phyloP scores from a whole-genome alignment of 2,797 vertebrate genomes.

The Enteromius radiatus region DNA sequence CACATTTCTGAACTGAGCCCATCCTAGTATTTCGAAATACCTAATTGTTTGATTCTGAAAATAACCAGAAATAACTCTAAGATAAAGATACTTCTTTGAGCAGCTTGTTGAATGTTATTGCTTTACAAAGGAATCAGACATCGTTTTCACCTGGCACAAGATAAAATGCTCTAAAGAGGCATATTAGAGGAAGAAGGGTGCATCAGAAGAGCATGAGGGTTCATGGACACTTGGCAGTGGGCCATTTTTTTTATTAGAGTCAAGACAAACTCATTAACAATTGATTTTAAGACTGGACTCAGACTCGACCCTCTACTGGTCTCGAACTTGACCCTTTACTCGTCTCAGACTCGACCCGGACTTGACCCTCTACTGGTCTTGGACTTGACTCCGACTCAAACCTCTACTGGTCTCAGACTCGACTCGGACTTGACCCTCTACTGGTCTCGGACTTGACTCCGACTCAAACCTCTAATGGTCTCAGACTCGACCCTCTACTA shows the following conservation, averaged over 20 bases:
- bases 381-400: no score
- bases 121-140: not conserved
- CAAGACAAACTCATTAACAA: not conserved
- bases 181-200: not conserved
- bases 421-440: no score
- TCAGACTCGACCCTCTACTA: no score
- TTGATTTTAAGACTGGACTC: not conserved
- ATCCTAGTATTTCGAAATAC: conserved; percentile 1
- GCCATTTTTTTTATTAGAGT: not conserved
- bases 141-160: not conserved
- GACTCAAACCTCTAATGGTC: no score
- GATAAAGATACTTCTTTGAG: not conserved
- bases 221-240: not conserved
- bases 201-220: not conserved
- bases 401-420: no score
- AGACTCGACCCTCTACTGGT: no score
- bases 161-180: not conserved
- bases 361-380: no score
- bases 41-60: not conserved
- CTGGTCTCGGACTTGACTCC: no score
- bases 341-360: no score
- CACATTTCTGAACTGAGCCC: not conserved
- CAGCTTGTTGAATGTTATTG: not conserved
- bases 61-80: not conserved
- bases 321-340: no score